phyloP scores from a whole-genome alignment of 2,113 vertebrate species.

The Syrmaticus mikado region DNA sequence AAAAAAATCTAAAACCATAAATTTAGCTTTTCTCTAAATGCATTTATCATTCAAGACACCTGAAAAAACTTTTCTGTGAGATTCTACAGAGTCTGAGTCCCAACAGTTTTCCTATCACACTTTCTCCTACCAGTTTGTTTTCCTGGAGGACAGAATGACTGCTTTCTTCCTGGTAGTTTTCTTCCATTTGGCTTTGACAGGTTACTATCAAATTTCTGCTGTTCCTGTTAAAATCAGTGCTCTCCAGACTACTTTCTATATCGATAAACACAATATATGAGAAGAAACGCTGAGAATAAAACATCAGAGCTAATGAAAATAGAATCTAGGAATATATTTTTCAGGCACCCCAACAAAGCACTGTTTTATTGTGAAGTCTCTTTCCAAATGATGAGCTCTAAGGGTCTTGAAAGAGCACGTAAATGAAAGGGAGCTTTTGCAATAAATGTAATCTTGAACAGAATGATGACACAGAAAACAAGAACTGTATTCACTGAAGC shows the following conservation, averaged over 20 bases:
- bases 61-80: neutral
- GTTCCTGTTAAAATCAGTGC: neutral
- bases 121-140: neutral
- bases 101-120: neutral
- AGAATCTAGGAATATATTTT: neutral
- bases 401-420: neutral
- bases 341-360: neutral
- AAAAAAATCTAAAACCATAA: neutral
- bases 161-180: neutral
- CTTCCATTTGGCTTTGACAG: neutral
- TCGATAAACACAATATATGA: neutral
- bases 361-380: neutral
- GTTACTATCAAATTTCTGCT: neutral
- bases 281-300: neutral
- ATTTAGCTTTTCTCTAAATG: neutral
- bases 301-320: neutral
- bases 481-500: neutral
- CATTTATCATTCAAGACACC: neutral
- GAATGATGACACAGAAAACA: neutral
- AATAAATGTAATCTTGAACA: neutral
- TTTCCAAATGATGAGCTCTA: neutral
- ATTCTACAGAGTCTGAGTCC: neutral
- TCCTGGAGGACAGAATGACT: neutral
- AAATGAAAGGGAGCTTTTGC: neutral
- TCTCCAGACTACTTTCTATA: neutral